Conservation (phyloP, 2,797 vertebrate species). For the Diplodus sargus region DNA sequence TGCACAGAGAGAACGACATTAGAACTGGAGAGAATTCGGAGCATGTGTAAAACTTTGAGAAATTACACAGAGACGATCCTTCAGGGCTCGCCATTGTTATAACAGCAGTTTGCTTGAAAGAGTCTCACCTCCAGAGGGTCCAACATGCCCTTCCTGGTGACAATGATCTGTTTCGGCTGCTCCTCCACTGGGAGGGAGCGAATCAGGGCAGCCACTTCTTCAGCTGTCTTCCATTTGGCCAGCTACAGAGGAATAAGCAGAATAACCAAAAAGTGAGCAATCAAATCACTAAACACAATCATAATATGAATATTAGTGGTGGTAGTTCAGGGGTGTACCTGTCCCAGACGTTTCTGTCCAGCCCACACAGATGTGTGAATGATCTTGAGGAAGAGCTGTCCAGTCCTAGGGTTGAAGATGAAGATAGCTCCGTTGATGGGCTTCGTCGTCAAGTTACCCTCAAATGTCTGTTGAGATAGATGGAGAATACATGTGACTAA, state of each 20-base stretch:
- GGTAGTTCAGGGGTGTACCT: constrained; percentile 80
- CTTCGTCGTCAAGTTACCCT: constrained; percentile 99
- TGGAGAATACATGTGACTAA: background rate
- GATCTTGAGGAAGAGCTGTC: constrained; percentile 99
- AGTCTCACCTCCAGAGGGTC: constrained; percentile 94
- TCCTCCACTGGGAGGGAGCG: constrained; percentile 99
- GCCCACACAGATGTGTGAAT: constrained; percentile 99
- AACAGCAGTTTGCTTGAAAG: background rate
- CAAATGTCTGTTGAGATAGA: constrained; percentile 90
- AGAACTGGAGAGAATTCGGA: background rate
- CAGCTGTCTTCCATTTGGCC: constrained; percentile 99
- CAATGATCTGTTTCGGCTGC: constrained; percentile 99
- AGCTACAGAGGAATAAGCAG: constrained; percentile 81
- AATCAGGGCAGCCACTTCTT: constrained; percentile 98
- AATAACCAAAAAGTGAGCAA: background rate
- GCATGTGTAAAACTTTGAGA: background rate
- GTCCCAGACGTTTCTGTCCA: constrained; percentile 98
- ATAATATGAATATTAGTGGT: background rate
- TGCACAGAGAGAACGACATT: constrained; percentile 63
- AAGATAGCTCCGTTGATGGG: constrained; percentile 99
- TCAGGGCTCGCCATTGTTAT: background rate
- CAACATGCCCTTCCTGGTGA: constrained; percentile 99
- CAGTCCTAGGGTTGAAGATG: constrained; percentile 99
- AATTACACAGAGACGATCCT: accelerated
- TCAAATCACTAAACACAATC: background rate